These are phyloP conservation scores for Epsilonema sp. DNA, from an alignment of 2,888 invertebrate species.

Conservation along the genomic window DNA sequence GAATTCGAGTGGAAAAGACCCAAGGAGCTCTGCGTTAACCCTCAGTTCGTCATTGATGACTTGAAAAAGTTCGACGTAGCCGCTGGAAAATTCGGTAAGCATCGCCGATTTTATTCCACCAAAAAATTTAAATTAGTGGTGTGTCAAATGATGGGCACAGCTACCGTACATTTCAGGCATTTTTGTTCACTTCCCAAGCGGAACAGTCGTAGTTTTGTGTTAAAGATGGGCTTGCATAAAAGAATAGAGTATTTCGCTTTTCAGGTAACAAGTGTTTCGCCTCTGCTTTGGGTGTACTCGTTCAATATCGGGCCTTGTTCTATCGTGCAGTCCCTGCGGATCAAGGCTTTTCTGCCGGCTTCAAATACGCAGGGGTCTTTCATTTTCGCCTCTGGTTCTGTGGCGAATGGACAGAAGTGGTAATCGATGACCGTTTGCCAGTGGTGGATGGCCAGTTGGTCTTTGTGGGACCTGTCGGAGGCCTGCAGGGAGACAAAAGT, in stretches of 20 bases:
- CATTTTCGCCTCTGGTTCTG: conserved; percentile 48
- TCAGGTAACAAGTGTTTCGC: conserved; percentile 72
- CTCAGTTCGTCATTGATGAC: conserved; percentile 57
- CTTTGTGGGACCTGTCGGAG: no score
- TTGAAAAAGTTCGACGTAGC: conserved; percentile 59
- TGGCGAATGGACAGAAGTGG: conserved; percentile 28
- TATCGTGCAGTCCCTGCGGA: conserved; percentile 76
- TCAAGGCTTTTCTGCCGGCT: conserved; percentile 48
- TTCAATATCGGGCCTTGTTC: conserved; percentile 63
- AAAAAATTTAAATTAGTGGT: no score
- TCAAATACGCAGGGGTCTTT: conserved; percentile 25
- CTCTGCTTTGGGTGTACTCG: conserved; percentile 62
- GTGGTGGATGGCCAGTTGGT: conserved; percentile 65
- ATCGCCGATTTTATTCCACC: background rate
- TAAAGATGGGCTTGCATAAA: no score
- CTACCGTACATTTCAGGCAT: no score
- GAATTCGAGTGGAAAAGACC: conserved; percentile 74
- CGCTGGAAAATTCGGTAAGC: conserved; percentile 67
- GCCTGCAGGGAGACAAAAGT: conserved; percentile 54
- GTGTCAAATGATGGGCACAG: no score
- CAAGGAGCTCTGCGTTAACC: conserved; percentile 53
- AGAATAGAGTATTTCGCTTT: no score
- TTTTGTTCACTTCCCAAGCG: no score
- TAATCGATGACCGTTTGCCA: conserved; percentile 64
- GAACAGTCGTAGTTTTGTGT: no score